Conservation (phyloP, 92 coral and sea anemone genomes). For the Bergia sp. region DNA sequence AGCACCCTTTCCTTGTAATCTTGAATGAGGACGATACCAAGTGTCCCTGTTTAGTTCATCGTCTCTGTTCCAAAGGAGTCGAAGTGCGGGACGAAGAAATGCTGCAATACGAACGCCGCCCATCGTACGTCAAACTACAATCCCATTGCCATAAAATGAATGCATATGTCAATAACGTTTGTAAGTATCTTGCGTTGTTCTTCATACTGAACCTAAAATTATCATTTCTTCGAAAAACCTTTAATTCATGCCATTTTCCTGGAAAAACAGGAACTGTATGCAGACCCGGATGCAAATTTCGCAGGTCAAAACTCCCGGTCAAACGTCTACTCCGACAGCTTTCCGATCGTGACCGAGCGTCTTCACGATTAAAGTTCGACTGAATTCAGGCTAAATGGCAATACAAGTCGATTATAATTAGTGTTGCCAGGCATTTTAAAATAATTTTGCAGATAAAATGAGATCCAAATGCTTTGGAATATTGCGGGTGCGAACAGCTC, state of each 20-base stretch:
- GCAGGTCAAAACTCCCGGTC: neutral
- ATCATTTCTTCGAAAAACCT: neutral
- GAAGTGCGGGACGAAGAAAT: constrained; percentile 9
- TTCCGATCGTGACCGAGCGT: neutral
- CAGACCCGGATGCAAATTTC: neutral
- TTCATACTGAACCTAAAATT: neutral
- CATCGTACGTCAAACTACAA: constrained; percentile 40
- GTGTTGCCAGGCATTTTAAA: no score
- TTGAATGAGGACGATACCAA: constrained; percentile 26
- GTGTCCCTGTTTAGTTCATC: constrained; percentile 31
- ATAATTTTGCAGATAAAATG: neutral
- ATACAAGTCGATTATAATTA: neutral
- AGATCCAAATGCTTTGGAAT: constrained; percentile 1
- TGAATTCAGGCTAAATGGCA: neutral
- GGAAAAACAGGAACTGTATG: constrained; percentile 19
- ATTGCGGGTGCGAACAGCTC: neutral
- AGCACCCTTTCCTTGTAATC: constrained; percentile 33
- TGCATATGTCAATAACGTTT: constrained; percentile 12
- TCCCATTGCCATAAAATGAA: neutral
- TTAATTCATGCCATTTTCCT: constrained; percentile 1
- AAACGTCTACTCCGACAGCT: neutral
- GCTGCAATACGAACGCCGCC: constrained; percentile 42
- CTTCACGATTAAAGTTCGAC: neutral
- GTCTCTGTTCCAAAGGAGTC: constrained; percentile 22
- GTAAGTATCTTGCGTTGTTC: neutral